Evolutionary conservation across 1,140 invertebrate genomes (phyloP), one percentile per base, ranked within the genome.

Genomic region (Euborellia annulipes): DNA sequence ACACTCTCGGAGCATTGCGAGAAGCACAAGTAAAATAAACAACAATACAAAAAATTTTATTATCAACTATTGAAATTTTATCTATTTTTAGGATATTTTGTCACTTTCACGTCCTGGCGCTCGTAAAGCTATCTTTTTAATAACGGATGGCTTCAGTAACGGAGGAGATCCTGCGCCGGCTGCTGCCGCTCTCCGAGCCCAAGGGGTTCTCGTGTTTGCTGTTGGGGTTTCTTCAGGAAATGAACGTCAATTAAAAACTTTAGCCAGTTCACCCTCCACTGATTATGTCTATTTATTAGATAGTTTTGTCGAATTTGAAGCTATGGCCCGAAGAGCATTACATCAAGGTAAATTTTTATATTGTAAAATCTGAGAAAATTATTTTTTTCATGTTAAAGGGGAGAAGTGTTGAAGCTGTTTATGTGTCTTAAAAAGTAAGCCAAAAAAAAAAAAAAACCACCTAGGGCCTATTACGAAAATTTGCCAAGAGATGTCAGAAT

Each of bases 121-220:
- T 0, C 62, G 58, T 36, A 78, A 78, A 54, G 70, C 73, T 0
- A 62, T 82, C 3, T 79, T 82, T 52, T 57, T 83, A 0, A 70
- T 83, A 39, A 82, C 79, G 2, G 79, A 82, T 56, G 79, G 79
- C 7, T 83, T 77, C 56, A 81, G 78, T 17, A 83, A 80, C 56
- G 78, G 76, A 0, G 78, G 76, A 0, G 73, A 81, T 62, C 79
- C 79, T 0, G 55, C 70, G 30, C 69, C 73, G 4, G 62, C 70
- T 1, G 75, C 78, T 0, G 59, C 63, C 27, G 54, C 64, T 13
- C 56, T 81, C 1, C 70, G 72, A 48, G 52, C 65, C 17, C 46
- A 63, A 3, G 71, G 72, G 3, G 68, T 70, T 2, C 64, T 59
- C 1, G 71, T 83, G 39, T 80, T 82, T 51, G 81, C 79, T 2